Evolutionary conservation across 2,888 invertebrate species (phyloP).

Genomic region (Azorinus chamasolen): DNA sequence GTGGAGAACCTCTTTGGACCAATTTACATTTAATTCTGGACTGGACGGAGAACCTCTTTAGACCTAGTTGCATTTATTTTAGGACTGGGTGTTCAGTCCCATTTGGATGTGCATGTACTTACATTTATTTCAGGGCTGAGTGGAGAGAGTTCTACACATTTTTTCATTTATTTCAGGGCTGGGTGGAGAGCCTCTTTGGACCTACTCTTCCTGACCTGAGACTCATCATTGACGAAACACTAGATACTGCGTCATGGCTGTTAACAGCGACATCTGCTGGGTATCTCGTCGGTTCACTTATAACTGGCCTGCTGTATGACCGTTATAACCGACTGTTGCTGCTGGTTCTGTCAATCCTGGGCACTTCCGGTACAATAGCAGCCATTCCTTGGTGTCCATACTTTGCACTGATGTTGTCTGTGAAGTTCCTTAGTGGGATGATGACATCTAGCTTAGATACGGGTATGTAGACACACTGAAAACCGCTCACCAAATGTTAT

Average conservation of each 20-base stretch:
- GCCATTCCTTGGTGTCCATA: conserved; percentile 53
- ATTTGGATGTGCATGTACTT: too few relatives aligned
- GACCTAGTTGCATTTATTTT: too few relatives aligned
- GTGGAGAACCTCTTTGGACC: too few relatives aligned
- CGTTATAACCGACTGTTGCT: conserved; percentile 26
- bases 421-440: conserved; percentile 36
- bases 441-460: conserved; percentile 48
- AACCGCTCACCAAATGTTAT: too few relatives aligned
- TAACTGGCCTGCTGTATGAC: conserved; percentile 51
- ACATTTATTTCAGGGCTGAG: too few relatives aligned
- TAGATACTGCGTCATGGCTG: conserved; percentile 80
- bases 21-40: too few relatives aligned
- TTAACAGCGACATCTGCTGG: conserved; percentile 84
- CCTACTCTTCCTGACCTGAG: conserved; percentile 84
- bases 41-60: too few relatives aligned
- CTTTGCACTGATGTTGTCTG: conserved; percentile 47
- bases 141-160: too few relatives aligned
- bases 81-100: too few relatives aligned
- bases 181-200: conserved; percentile 67
- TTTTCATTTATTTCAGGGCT: conserved; percentile 38
- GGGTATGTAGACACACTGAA: too few relatives aligned
- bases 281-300: conserved; percentile 84
- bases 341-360: conserved; percentile 26
- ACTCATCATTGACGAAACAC: conserved; percentile 75
- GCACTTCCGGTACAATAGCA: conserved; percentile 21